Base-by-base conservation (phyloP, 2,113 vertebrate genomes). In the Deroptyus accipitrinus region DNA sequence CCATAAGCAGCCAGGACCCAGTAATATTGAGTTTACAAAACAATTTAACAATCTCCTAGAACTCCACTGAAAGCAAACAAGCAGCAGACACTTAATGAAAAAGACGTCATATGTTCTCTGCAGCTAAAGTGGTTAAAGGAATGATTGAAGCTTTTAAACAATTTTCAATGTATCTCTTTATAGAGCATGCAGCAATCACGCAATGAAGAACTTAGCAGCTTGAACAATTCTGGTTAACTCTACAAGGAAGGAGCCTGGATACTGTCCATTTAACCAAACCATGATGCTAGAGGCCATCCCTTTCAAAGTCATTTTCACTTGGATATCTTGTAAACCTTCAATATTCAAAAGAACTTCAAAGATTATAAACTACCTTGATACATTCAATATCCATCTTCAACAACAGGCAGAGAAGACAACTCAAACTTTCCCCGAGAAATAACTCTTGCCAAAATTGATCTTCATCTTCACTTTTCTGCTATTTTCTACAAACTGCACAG, bases 1-100 rank as follows among this genome's bases (percentile, higher is more conserved):
- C 86, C 81, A 94, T 88, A 92, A 96, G 96, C 88, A 95, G 86
- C 59, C 95, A 95, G 92, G 86, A 81, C 67, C 88, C 88, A 95
- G 92, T 52, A 92, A 93, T 95, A 95, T 73, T 66, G 66, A 94
- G 94, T 97, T 96, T 96, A 94, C 77, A 86, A 91, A 96, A 94
- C 95, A 94, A 88, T 78, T 48, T 70, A 90, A 94, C 92, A 82
- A 81, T 81, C 83, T 91, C 87, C 61, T 90, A 78, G 73, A 95
- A 90, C 68, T 92, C 73, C 31, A 92, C 61, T 73, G 88, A 95
- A 96, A 91, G 88, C 88, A 96, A 89, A 91, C 81, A 94, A 96
- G 83, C 86, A 94, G 86, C 73, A 95, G 77, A 59, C 52, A 73
- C 83, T 85, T 95, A 94, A 94, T 94, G 90, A 96, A 96, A 95